phyloP scores from a whole-genome alignment of 92 coral and sea anemone genomes.

The Porites lobata region DNA sequence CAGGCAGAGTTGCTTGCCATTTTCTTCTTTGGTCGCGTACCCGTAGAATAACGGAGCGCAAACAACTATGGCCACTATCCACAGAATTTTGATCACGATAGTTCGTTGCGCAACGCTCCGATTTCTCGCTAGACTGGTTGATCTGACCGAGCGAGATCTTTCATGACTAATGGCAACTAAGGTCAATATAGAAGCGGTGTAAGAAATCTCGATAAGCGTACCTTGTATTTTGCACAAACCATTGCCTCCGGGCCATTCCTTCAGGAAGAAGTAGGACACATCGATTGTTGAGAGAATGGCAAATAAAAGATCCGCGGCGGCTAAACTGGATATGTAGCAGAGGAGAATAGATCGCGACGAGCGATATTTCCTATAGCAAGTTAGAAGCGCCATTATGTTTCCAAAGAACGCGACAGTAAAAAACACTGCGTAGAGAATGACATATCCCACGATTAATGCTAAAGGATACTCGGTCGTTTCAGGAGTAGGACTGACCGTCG shows the following conservation, averaged over 20 bases:
- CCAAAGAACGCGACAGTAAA: constrained; percentile 79
- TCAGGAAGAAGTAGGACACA: constrained; percentile 63
- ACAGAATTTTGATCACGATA: constrained; percentile 74
- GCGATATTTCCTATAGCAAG: constrained; percentile 89
- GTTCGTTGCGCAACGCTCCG: constrained; percentile 79
- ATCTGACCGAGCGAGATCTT: constrained; percentile 77
- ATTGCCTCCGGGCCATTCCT: constrained; percentile 86
- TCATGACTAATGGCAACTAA: constrained; percentile 90
- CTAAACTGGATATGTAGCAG: constrained; percentile 86
- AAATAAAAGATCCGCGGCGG: constrained; percentile 84
- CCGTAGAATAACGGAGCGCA: constrained; percentile 87
- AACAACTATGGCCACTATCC: constrained; percentile 73
- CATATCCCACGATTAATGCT: constrained; percentile 57
- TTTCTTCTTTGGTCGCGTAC: constrained; percentile 52
- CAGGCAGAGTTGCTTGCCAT: constrained; percentile 65
- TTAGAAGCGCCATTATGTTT: constrained; percentile 83
- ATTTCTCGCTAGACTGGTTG: constrained; percentile 77
- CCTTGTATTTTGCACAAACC: constrained; percentile 87
- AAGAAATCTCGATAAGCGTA: constrained; percentile 79
- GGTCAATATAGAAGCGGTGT: constrained; percentile 85
- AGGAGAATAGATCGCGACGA: constrained; percentile 81
- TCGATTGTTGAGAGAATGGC: constrained; percentile 79
- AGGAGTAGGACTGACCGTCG: constrained; percentile 15
- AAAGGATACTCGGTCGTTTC: constrained; percentile 43
- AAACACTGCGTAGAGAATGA: constrained; percentile 59